Evolutionary conservation across 2,888 invertebrate species (phyloP), one percentile per base, ranked within the genome.

Genomic region (Lepidocyrtoides sp.): DNA sequence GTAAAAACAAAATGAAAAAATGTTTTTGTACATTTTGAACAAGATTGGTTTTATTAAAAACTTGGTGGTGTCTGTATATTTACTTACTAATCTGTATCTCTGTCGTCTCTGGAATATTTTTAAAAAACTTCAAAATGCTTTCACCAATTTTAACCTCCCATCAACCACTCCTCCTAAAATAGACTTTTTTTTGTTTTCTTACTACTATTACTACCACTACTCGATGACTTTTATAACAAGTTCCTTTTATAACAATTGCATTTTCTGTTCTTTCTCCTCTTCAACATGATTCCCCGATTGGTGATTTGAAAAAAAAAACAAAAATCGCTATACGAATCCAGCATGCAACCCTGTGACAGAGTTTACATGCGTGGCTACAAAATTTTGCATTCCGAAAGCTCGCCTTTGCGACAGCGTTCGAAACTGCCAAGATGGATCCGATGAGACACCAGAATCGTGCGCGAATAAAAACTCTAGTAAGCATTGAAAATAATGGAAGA

Each of bases 401-500:
- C 85, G 17, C 36, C 85, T 85, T 32, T 92, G 92, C 60, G 69
- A 92, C 66, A 63, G 36, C 20, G 14, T 88, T 41, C 44, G 48
- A 17, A 83, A 92, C 75, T 92, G 92, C 44, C 66, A 84, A 29
- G 91, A 91, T 72, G 85, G 72, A 36, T 57, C 60, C 14, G 92
- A 92, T 60, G 92, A 92, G 41, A 81, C 60, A 41, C 88, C 66
- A 41, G 82, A 86, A 51, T 84, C 88, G 72, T 92, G 91, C 63
- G 79, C 89, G 23, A 82, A 17, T 60, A 91, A 72, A 72, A 91
- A 91, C 48, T 41, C 69, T 23, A 91, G 91, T 91, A 91, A 91
- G 91, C 44, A 86, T 32, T 20, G 2, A 66, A 29, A 66, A 32
- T 14, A 66, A 32, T 32, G 8, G 12, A 8, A 32, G 29, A 32